phyloP scores from a whole-genome alignment of 2,113 vertebrate genomes.

The Rhabdornis inornatus region DNA sequence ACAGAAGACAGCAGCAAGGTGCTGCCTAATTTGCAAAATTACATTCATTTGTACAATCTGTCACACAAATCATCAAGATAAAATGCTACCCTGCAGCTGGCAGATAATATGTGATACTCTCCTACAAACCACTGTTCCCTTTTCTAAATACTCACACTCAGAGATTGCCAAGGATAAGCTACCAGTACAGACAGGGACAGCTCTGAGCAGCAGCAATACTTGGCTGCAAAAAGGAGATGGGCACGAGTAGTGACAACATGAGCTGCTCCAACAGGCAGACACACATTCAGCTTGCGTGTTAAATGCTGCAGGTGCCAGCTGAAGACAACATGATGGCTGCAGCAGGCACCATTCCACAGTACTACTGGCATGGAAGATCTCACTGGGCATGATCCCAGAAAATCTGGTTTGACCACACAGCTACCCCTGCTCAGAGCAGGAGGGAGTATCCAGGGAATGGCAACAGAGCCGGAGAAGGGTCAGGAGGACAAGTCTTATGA shows the following conservation, averaged over 20 bases:
- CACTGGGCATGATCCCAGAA: not conserved
- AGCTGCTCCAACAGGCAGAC: not conserved
- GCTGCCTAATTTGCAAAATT: conserved; percentile 9
- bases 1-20: not conserved
- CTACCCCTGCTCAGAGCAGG: not conserved
- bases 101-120: not conserved
- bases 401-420: not conserved
- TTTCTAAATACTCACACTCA: not conserved
- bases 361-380: not conserved
- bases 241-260: not conserved
- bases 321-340: not conserved
- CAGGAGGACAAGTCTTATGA: not conserved
- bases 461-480: not conserved
- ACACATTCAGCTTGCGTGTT: not conserved
- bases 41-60: not conserved
- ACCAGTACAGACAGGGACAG: not conserved
- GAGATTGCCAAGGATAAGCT: not conserved
- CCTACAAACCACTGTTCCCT: not conserved
- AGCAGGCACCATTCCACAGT: not conserved
- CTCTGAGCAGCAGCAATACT: not conserved
- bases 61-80: not conserved
- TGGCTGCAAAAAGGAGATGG: conserved; percentile 17
- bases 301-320: not conserved
- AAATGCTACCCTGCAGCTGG: conserved; percentile 6
- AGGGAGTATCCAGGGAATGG: not conserved